These are phyloP conservation scores for Gonatopus flavifemur DNA, from an alignment of 1,140 invertebrate species.

Conservation along the genomic window DNA sequence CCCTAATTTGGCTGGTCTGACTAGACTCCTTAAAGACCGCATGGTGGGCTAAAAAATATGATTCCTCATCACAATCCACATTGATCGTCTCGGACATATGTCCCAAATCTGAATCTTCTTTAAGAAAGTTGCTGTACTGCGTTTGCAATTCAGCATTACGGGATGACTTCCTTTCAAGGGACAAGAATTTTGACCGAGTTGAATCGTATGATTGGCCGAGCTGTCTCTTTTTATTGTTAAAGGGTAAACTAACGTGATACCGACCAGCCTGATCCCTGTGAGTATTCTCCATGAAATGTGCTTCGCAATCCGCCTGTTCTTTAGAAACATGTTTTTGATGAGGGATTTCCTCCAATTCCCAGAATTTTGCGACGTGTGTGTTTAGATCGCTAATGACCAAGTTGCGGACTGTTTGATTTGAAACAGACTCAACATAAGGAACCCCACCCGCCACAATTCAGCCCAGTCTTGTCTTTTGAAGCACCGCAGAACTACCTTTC, in stretches of 20 bases:
- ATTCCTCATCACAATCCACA: background rate
- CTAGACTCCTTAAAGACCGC: background rate
- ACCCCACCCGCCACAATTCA: background rate
- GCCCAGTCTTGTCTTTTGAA: background rate
- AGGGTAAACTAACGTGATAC: background rate
- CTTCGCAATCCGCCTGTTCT: background rate
- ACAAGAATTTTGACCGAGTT: background rate
- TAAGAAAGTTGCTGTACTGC: background rate
- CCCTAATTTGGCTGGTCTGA: background rate
- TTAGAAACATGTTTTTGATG: background rate
- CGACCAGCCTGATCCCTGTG: background rate
- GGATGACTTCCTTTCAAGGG: background rate
- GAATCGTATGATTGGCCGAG: background rate
- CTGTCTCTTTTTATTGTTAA: background rate
- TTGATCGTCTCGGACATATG: background rate
- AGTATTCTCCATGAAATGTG: background rate
- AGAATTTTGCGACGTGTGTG: background rate
- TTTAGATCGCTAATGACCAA: background rate
- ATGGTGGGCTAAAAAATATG: constrained; percentile 1
- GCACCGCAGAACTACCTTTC: background rate
- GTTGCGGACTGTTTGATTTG: background rate
- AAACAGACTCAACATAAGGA: background rate
- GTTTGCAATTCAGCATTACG: background rate
- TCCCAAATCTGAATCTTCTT: background rate
- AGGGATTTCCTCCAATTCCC: background rate